A percentile compares a stretch with the other conserved stretches of the same genome.
Evolutionary conservation across 2,888 invertebrate species (phyloP).

Genomic region (Pachymerium ferrugineum): DNA sequence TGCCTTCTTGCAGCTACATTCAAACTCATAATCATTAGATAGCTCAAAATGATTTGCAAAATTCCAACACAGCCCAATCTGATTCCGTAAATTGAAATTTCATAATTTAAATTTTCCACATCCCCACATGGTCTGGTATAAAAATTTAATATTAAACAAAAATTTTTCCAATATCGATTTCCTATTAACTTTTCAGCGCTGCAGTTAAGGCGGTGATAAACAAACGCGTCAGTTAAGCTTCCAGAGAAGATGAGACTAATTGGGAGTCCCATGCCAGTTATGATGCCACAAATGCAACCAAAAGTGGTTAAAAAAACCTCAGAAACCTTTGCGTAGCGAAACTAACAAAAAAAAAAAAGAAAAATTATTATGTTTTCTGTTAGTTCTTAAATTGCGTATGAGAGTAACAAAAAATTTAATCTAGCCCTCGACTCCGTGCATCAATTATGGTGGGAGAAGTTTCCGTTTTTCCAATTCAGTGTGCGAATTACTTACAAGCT

Average conservation of each 20-base stretch:
- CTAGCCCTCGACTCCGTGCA: too few relatives aligned
- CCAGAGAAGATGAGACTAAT: background rate
- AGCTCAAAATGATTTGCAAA: background rate
- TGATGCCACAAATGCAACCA: background rate
- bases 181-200: background rate
- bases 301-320: background rate
- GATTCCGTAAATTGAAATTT: background rate
- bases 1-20: background rate
- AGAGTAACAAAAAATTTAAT: background rate
- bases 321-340: background rate
- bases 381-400: background rate
- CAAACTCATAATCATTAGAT: background rate
- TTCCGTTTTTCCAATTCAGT: background rate
- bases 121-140: background rate
- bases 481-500: too few relatives aligned
- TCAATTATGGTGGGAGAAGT: background rate
- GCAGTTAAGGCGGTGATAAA: background rate
- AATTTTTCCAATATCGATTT: background rate
- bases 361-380: background rate
- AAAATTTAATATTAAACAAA: background rate
- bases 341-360: background rate
- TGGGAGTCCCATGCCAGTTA: background rate
- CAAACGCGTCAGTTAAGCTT: background rate
- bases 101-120: too few relatives aligned
- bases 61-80: background rate